Conservation (phyloP, 1,140 invertebrate species). For the Heliothis virescens region DNA sequence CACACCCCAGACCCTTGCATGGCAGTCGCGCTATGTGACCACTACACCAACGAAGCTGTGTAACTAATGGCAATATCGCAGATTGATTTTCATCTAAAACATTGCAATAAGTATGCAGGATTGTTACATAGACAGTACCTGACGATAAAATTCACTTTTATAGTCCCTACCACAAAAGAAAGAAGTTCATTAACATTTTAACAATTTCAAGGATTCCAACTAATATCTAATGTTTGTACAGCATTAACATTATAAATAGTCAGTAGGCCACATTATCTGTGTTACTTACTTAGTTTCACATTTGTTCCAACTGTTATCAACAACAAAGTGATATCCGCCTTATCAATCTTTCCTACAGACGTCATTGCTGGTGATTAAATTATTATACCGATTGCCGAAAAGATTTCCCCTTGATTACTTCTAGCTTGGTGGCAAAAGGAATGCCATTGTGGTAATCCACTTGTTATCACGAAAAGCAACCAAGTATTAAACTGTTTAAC, state of each 20-base stretch:
- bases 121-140: no score
- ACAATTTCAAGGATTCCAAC: not conserved
- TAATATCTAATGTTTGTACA: not conserved
- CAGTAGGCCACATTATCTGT: not conserved
- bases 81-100: no score
- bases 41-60: no score
- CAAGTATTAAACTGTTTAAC: no score
- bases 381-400: not conserved
- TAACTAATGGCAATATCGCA: no score
- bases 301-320: not conserved
- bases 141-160: no score
- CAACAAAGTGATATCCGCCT: conserved; percentile 2
- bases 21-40: no score
- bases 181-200: not conserved
- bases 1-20: no score
- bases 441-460: not conserved
- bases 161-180: no score
- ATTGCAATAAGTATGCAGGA: no score
- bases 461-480: no score
- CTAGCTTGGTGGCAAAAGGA: not conserved
- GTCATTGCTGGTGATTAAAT: not conserved
- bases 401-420: not conserved
- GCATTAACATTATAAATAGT: not conserved
- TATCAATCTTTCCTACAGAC: conserved; percentile 2
- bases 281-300: not conserved